These are phyloP conservation scores for Limnephilus rhombicus DNA, from an alignment of 2,888 invertebrate species.

Conservation along the genomic window DNA sequence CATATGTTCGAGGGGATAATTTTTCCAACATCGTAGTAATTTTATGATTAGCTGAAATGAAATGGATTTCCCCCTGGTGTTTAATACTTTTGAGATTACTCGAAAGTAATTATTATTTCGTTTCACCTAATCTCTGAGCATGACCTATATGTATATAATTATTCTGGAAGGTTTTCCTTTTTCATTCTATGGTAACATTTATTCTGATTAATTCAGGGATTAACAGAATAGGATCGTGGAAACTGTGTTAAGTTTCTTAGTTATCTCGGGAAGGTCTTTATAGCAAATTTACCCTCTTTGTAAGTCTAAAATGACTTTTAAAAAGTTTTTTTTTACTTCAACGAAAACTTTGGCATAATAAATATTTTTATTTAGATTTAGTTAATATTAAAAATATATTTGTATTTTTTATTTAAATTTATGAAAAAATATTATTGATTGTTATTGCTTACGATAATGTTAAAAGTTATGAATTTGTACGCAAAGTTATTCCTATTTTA, in stretches of 20 bases:
- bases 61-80: neutral
- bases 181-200: neutral
- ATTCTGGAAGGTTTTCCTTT: neutral
- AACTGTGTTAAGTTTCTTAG: neutral
- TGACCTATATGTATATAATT: neutral
- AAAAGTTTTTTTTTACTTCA: neutral
- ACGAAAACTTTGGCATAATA: neutral
- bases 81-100: neutral
- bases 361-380: too few species aligned
- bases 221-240: neutral
- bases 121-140: neutral
- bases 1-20: neutral
- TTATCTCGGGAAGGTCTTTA: neutral
- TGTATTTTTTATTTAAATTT: too few species aligned
- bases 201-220: neutral
- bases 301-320: neutral
- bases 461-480: too few species aligned
- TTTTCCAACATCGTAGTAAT: neutral
- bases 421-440: too few species aligned
- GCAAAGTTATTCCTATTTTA: too few species aligned
- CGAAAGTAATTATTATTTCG: neutral
- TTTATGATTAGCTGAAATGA: neutral
- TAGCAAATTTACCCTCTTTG: neutral
- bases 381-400: too few species aligned
- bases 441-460: too few species aligned